phyloP scores from a whole-genome alignment of 2,888 invertebrate species.

The Ophion slaviceki region DNA sequence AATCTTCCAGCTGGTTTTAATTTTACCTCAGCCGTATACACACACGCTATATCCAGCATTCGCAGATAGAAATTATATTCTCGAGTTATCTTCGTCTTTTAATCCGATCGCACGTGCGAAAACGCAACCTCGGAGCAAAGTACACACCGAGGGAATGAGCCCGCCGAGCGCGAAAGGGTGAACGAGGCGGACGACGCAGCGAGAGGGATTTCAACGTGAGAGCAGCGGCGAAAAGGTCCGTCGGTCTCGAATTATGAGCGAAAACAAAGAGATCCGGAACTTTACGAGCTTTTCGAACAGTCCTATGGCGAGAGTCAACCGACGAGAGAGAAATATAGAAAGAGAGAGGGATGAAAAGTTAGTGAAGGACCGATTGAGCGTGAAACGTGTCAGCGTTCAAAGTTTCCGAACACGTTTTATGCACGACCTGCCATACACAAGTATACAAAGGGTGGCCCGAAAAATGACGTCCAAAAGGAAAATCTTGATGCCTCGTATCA shows the following conservation, averaged over 20 bases:
- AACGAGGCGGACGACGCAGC: conserved; percentile 24
- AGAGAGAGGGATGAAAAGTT: conserved; percentile 53
- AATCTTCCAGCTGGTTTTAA: neutral
- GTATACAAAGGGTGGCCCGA: neutral
- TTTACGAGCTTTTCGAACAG: conserved; percentile 59
- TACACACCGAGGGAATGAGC: conserved; percentile 17
- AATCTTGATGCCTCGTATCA: no score
- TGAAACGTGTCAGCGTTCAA: conserved; percentile 73
- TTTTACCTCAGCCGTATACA: neutral
- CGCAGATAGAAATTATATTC: conserved; percentile 24
- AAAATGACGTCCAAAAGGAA: no score
- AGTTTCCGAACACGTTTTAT: conserved; percentile 57
- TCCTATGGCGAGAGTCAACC: conserved; percentile 9
- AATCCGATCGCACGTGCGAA: conserved; percentile 54
- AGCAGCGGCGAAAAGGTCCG: conserved; percentile 66
- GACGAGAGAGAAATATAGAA: neutral
- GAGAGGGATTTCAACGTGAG: conserved; percentile 67
- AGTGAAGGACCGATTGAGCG: conserved; percentile 74
- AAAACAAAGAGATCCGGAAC: conserved; percentile 78
- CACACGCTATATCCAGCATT: neutral
- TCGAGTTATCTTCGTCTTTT: conserved; percentile 40
- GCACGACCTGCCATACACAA: conserved; percentile 16
- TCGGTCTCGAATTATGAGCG: conserved; percentile 76
- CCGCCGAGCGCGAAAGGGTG: conserved; percentile 40
- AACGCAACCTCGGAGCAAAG: conserved; percentile 57